These are phyloP conservation scores for Anoplopoma fimbria DNA, from an alignment of 2,113 vertebrate genomes.

Conservation along the genomic window DNA sequence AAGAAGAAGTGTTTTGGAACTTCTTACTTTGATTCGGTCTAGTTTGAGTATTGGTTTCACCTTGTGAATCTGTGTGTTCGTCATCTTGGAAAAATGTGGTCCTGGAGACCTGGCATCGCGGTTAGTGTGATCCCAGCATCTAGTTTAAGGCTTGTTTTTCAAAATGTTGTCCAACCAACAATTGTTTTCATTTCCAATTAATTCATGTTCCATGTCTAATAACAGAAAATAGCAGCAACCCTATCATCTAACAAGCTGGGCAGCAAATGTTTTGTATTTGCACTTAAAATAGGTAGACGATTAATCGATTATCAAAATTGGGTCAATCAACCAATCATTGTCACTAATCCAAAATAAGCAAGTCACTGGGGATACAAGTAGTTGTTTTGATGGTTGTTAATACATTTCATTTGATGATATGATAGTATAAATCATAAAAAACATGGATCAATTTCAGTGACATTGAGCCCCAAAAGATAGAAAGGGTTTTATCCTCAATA, in stretches of 20 bases:
- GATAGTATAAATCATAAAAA: neutral
- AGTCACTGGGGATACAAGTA: neutral
- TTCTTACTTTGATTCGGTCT: neutral
- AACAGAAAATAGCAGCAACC: neutral
- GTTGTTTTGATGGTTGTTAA: neutral
- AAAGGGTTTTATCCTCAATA: too few species aligned
- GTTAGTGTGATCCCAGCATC: neutral
- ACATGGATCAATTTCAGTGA: neutral
- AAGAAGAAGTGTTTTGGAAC: neutral
- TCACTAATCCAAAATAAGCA: neutral
- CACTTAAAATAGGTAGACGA: neutral
- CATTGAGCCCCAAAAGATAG: neutral
- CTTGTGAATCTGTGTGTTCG: neutral
- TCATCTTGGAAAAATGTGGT: neutral
- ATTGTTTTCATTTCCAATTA: neutral
- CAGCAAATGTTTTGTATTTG: neutral
- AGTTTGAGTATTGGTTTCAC: neutral
- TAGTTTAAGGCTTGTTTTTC: neutral
- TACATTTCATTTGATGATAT: neutral
- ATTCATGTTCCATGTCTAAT: neutral
- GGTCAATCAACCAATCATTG: too few species aligned
- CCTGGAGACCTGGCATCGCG: neutral
- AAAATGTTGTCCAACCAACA: neutral
- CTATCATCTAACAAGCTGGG: neutral
- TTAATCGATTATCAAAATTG: neutral